Evolutionary conservation across 2,113 vertebrate genomes (phyloP).

Genomic region (Entosphenus tridentatus): DNA sequence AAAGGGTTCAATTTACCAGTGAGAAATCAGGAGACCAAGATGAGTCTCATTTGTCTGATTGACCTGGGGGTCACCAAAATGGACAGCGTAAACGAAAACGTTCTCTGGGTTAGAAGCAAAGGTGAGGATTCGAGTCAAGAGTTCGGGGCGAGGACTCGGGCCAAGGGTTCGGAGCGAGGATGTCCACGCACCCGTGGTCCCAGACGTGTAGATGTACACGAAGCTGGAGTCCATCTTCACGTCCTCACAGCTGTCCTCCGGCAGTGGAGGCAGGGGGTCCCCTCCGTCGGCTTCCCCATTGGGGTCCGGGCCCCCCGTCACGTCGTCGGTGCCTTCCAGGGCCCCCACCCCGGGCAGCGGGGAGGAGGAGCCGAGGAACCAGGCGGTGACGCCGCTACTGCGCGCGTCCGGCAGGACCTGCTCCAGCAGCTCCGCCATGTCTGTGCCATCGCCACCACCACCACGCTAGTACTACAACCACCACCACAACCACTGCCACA

Average conservation of each 20-base stretch:
- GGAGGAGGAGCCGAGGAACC: neutral
- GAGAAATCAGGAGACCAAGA: too few species aligned
- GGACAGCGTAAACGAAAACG: too few species aligned
- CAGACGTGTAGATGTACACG: constrained; percentile 2
- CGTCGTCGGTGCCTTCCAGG: neutral
- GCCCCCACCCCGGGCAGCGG: neutral
- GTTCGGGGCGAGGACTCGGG: too few species aligned
- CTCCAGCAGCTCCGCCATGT: neutral
- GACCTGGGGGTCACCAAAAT: too few species aligned
- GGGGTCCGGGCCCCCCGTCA: neutral
- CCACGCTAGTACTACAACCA: too few species aligned
- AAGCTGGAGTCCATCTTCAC: neutral
- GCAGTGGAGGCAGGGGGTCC: neutral
- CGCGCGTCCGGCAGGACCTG: neutral
- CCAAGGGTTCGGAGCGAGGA: too few species aligned
- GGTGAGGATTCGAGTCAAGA: too few species aligned
- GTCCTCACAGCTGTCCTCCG: neutral
- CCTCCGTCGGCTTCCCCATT: neutral
- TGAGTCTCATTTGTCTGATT: too few species aligned
- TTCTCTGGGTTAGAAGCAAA: too few species aligned
- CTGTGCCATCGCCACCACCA: neutral
- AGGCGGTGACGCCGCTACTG: neutral
- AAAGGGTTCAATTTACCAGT: too few species aligned
- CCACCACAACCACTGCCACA: too few species aligned
- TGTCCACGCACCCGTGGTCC: neutral